Base-by-base conservation (phyloP, 2,113 vertebrate genomes). In the Elgaria multicarinata region DNA sequence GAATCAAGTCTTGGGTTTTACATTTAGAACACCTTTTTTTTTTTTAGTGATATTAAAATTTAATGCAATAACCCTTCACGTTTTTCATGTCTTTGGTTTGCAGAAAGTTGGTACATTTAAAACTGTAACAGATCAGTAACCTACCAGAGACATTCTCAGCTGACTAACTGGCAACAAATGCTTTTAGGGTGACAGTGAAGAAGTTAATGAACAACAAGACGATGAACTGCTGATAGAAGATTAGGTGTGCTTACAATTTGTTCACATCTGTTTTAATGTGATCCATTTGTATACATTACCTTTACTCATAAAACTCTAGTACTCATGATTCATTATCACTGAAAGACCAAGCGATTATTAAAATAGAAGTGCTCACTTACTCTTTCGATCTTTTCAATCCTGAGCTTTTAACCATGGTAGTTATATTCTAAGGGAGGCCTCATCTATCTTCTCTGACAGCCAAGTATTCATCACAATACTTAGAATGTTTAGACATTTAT, bases 321-420 rank as follows among this genome's bases (percentile, higher is more conserved):
- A 85, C 86, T 91, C 42, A 44, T 87, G 91, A 95, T 93, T 95
- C 94, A 91, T 91, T 90, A 95, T 79, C 58, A 67, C 91, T 93
- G 42, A 87, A 94, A 90, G 92, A 93, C 58, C 74, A 64, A 85
- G 88, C 93, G 95, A 94, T 94, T 95, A 96, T 95, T 92, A 94
- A 92, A 92, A 66, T 90, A 93, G 87, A 95, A 96, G 91, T 95
- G 93, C 95, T 96, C 91, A 87, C 93, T 95, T 96, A 92, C 93
- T 94, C 94, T 93, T 83, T 93, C 66, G 12, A 86, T 87, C 91
- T 85, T 92, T 95, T 92, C 89, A 91, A 64, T 81, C 80, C 31
- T 67, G 90, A 93, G 90, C 95, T 95, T 95, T 94, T 93, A 95
- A 91, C 89, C 87, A 90, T 78, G 79, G 87, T 90, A 93, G 95